Conservation (phyloP, 2,113 vertebrate genomes). For the Echinops telfairi region DNA sequence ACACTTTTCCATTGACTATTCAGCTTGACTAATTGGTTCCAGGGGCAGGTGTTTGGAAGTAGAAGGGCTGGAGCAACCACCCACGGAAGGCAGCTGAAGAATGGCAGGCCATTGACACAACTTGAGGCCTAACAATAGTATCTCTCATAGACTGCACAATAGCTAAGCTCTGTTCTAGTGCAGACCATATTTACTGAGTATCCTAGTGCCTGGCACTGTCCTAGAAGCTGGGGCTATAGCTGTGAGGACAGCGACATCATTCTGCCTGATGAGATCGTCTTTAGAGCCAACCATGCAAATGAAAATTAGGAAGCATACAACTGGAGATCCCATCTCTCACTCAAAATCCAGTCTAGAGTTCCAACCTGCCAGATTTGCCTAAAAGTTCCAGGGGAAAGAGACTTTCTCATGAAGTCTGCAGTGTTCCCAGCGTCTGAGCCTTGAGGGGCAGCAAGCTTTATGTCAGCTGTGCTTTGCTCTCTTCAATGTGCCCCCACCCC, state of each 20-base stretch:
- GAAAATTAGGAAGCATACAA: conserved; percentile 47
- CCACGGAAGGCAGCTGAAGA: background rate
- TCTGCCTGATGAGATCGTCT: conserved; percentile 22
- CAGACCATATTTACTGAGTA: background rate
- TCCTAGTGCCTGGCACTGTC: background rate
- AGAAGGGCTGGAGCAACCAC: background rate
- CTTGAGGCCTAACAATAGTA: background rate
- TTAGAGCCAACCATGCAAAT: conserved; percentile 46
- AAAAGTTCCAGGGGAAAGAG: conserved; percentile 57
- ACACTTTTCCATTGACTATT: conserved; percentile 21
- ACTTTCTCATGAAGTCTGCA: conserved; percentile 35
- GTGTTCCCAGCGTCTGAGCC: conserved; percentile 1
- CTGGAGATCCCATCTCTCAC: background rate
- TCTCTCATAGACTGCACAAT: background rate
- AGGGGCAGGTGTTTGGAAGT: background rate
- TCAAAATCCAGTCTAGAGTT: conserved; percentile 48
- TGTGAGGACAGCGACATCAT: conserved; percentile 18
- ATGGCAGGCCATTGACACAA: background rate
- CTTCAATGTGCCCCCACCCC: background rate
- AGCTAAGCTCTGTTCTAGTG: background rate
- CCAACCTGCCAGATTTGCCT: conserved; percentile 40
- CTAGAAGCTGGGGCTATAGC: conserved; percentile 39
- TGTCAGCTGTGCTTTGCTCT: conserved; percentile 36
- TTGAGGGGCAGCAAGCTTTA: conserved; percentile 42
- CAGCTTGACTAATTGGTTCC: conserved; percentile 23